These are phyloP conservation scores for Scaptomyza pallida DNA, from an alignment of 1,140 invertebrate genomes.

Conservation along the genomic window DNA sequence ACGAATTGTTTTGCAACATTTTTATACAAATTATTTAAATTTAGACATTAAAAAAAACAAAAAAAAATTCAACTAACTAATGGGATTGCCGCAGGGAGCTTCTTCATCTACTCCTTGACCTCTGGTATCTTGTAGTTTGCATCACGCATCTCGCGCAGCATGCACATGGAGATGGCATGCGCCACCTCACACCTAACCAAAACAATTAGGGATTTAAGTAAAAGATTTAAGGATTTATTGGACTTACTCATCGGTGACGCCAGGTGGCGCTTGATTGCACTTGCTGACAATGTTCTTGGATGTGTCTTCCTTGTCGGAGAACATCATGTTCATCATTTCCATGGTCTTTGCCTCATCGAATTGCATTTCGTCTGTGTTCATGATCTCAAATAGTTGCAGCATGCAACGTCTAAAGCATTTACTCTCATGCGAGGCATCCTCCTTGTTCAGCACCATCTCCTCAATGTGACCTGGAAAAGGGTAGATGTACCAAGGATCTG, in stretches of 20 bases:
- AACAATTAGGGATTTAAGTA: no score
- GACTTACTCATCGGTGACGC: constrained; percentile 62
- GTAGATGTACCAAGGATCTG: background rate
- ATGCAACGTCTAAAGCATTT: constrained; percentile 74
- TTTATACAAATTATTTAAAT: background rate
- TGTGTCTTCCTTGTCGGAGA: constrained; percentile 47
- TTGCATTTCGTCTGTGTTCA: constrained; percentile 30
- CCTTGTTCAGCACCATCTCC: constrained; percentile 61
- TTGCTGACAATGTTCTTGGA: constrained; percentile 31
- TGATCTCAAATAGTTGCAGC: constrained; percentile 68
- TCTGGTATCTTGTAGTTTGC: constrained; percentile 60
- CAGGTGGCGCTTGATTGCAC: constrained; percentile 48
- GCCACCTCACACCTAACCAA: constrained; percentile 60
- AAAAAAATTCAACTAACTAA: constrained; percentile 1
- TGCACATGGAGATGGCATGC: constrained; percentile 67
- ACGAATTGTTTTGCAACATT: background rate
- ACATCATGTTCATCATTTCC: constrained; percentile 68
- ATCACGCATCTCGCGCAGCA: constrained; percentile 59
- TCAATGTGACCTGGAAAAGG: constrained; percentile 40
- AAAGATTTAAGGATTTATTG: background rate
- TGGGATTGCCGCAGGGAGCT: background rate
- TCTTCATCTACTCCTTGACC: constrained; percentile 54
- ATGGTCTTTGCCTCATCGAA: constrained; percentile 52
- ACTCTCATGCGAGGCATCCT: constrained; percentile 52
- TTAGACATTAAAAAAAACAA: constrained; percentile 27